Evolutionary conservation across 2,797 vertebrate genomes (phyloP).

Genomic region (Sus cebifrons): DNA sequence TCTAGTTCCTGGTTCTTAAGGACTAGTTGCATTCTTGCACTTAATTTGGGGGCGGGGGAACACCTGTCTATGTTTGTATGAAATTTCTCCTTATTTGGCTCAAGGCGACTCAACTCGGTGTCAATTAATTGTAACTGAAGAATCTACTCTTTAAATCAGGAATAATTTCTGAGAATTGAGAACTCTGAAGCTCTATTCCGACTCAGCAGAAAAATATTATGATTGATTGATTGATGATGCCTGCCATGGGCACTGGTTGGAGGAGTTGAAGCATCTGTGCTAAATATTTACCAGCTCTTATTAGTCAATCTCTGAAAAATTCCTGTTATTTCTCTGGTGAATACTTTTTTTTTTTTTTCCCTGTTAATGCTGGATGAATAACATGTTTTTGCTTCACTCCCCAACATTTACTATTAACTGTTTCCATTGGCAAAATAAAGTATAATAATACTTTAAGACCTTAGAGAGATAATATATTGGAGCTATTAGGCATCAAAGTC

Average conservation of each 20-base stretch:
- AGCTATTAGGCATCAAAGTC: constrained; percentile 45
- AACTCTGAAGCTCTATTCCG: neutral
- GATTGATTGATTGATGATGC: constrained; percentile 28
- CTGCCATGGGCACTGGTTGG: neutral
- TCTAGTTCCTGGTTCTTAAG: neutral
- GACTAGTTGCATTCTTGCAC: neutral
- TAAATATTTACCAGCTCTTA: constrained; percentile 43
- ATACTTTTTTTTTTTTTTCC: neutral
- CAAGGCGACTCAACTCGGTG: constrained; percentile 32
- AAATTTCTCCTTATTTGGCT: constrained; percentile 43
- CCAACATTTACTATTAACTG: constrained; percentile 45
- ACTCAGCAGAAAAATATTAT: constrained; percentile 4
- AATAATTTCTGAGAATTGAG: constrained; percentile 9
- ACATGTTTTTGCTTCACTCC: constrained; percentile 20
- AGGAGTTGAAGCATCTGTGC: neutral
- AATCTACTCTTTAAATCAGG: neutral
- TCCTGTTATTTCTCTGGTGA: constrained; percentile 23
- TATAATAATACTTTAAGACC: constrained; percentile 20
- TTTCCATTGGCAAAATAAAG: constrained; percentile 55
- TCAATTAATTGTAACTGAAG: constrained; percentile 19
- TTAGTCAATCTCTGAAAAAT: constrained; percentile 38
- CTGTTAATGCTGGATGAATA: constrained; percentile 32
- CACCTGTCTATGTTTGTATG: neutral
- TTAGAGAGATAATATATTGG: constrained; percentile 25
- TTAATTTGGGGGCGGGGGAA: neutral